Evolutionary conservation across 2,888 invertebrate genomes (phyloP).

Genomic region (Boloria selene): DNA sequence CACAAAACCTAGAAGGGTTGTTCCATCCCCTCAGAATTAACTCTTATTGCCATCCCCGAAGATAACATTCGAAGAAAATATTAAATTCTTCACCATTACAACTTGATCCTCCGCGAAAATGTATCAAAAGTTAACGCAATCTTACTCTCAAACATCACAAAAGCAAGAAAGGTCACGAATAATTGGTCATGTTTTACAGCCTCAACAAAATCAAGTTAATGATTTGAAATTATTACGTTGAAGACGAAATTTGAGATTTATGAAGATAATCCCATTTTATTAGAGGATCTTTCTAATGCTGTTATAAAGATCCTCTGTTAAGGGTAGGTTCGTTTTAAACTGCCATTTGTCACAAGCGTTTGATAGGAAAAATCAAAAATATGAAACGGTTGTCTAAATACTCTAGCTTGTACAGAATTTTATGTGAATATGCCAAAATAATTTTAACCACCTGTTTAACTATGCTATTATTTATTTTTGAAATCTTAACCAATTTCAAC

Average conservation of each 20-base stretch:
- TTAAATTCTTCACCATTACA: slow-evolving; percentile 35
- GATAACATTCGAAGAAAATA: slow-evolving; percentile 39
- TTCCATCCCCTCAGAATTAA: slow-evolving; percentile 43
- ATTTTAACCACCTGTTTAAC: too few relatives aligned
- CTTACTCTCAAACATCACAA: slow-evolving; percentile 18
- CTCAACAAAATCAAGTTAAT: slow-evolving; percentile 57
- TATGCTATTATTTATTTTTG: too few relatives aligned
- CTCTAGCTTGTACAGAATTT: too few relatives aligned
- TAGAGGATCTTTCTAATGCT: slow-evolving; percentile 34
- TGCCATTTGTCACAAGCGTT: slow-evolving; percentile 19
- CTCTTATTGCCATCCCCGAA: slow-evolving; percentile 38
- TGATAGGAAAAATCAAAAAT: not conserved
- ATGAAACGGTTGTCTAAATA: not conserved
- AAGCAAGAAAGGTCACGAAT: slow-evolving; percentile 38
- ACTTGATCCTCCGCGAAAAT: slow-evolving; percentile 27
- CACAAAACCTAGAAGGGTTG: slow-evolving; percentile 49
- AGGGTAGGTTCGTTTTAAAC: slow-evolving; percentile 32
- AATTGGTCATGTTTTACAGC: slow-evolving; percentile 45
- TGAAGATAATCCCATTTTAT: slow-evolving; percentile 53
- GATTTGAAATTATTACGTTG: slow-evolving; percentile 52
- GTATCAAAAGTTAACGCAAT: slow-evolving; percentile 22
- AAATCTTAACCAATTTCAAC: too few relatives aligned
- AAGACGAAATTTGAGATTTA: slow-evolving; percentile 53
- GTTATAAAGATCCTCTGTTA: slow-evolving; percentile 8
- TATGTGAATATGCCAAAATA: too few relatives aligned